phyloP scores from a whole-genome alignment of 37 sponge, comb jelly and placozoan genomes.

The Agelas oroides region DNA sequence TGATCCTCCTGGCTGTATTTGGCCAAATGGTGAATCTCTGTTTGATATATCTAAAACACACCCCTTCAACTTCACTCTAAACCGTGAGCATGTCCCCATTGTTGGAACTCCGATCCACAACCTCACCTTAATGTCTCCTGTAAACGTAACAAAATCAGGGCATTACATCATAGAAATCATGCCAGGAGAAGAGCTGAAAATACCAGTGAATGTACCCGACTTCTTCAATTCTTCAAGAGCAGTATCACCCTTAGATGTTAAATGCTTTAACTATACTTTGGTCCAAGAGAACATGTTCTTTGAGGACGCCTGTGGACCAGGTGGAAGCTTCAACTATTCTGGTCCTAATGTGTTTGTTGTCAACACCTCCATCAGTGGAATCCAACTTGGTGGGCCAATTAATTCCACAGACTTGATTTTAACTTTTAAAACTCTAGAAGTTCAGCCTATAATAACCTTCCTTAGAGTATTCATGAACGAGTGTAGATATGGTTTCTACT shows the following conservation, averaged over 20 bases:
- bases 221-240: not conserved
- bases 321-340: not conserved
- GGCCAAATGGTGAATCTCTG: conserved; percentile 9
- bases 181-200: not conserved
- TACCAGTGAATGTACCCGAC: not conserved
- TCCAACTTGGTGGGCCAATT: not conserved
- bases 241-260: not conserved
- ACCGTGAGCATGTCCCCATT: not conserved
- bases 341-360: not conserved
- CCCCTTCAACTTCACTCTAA: not conserved
- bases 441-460: not conserved
- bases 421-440: not conserved
- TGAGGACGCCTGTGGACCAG: not conserved
- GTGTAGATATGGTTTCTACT: not conserved
- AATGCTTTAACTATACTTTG: not conserved
- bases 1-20: not conserved
- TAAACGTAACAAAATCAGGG: not conserved
- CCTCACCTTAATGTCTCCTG: not conserved
- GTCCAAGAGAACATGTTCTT: not conserved
- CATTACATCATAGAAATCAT: not conserved
- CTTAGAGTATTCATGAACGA: not conserved
- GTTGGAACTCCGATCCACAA: not conserved
- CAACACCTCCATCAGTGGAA: not conserved
- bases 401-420: not conserved
- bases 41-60: not conserved